These are phyloP conservation scores for Bovichtus diacanthus DNA, from an alignment of 2,797 vertebrate species.

Conservation along the genomic window DNA sequence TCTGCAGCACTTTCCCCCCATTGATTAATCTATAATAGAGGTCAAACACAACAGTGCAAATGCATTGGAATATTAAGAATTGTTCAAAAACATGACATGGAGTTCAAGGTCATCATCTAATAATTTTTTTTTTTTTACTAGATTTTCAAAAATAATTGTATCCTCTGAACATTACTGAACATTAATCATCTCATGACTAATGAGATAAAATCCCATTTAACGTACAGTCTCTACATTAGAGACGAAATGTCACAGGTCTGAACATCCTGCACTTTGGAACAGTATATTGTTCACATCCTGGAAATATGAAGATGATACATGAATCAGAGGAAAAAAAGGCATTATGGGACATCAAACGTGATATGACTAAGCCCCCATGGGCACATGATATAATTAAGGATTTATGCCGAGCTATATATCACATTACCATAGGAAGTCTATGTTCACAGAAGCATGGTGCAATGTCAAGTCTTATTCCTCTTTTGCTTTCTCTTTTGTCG, in stretches of 20 bases:
- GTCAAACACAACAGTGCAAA: conserved; percentile 12
- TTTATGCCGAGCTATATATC: conserved; percentile 73
- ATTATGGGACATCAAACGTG: conserved; percentile 69
- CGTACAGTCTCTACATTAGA: conserved; percentile 29
- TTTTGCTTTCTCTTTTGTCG: conserved; percentile 76
- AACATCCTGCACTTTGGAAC: conserved; percentile 18
- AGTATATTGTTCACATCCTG: conserved; percentile 40
- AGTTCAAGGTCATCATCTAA: conserved; percentile 54
- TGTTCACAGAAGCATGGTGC: conserved; percentile 60
- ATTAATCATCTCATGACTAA: conserved; percentile 46
- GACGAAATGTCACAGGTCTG: conserved; percentile 30
- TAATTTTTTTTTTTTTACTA: conserved; percentile 37
- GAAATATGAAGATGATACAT: conserved; percentile 57
- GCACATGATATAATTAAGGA: conserved; percentile 77
- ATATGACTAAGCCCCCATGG: conserved; percentile 70
- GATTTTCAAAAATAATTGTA: conserved; percentile 41
- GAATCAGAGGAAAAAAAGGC: conserved; percentile 61
- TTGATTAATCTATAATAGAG: conserved; percentile 18
- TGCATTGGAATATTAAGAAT: conserved; percentile 27
- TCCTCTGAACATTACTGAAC: conserved; percentile 21
- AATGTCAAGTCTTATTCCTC: conserved; percentile 72
- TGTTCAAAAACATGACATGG: conserved; percentile 11
- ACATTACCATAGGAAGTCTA: conserved; percentile 70
- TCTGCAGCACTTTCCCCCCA: background rate
- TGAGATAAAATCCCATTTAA: conserved; percentile 46